Evolutionary conservation across 2,888 invertebrate genomes (phyloP).

Genomic region (Salpingus planirostris): DNA sequence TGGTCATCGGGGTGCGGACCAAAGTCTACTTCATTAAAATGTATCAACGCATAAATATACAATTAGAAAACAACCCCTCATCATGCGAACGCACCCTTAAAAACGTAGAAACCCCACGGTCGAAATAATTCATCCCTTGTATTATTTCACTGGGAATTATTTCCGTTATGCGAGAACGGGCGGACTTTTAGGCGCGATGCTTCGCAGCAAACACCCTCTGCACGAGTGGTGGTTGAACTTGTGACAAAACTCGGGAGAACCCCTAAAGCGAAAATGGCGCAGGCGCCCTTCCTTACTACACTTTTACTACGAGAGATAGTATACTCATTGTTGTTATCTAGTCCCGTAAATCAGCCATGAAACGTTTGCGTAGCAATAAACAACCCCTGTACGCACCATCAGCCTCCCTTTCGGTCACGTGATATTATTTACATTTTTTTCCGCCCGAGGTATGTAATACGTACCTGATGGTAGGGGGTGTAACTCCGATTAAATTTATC

Average conservation of each 20-base stretch:
- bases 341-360: constrained; percentile 5
- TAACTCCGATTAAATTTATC: too few relatives aligned
- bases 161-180: not conserved
- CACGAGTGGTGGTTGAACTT: constrained; percentile 5
- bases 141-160: too few relatives aligned
- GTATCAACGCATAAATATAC: constrained; percentile 27
- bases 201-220: constrained; percentile 4
- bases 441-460: too few relatives aligned
- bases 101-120: too few relatives aligned
- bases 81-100: too few relatives aligned
- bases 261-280: constrained; percentile 1
- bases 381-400: constrained; percentile 4
- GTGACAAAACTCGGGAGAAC: not conserved
- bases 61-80: constrained; percentile 19
- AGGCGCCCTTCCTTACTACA: constrained; percentile 4
- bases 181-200: constrained; percentile 1
- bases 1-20: constrained; percentile 19
- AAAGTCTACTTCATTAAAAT: constrained; percentile 24
- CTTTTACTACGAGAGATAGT: constrained; percentile 5
- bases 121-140: too few relatives aligned
- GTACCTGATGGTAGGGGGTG: too few relatives aligned
- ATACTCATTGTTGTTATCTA: constrained; percentile 7
- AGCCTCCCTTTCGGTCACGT: too few relatives aligned
- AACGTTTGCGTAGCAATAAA: constrained; percentile 6
- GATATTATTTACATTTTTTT: too few relatives aligned